Conservation (phyloP, 2,888 invertebrate species). For the Caenorhabditis panamensis region DNA sequence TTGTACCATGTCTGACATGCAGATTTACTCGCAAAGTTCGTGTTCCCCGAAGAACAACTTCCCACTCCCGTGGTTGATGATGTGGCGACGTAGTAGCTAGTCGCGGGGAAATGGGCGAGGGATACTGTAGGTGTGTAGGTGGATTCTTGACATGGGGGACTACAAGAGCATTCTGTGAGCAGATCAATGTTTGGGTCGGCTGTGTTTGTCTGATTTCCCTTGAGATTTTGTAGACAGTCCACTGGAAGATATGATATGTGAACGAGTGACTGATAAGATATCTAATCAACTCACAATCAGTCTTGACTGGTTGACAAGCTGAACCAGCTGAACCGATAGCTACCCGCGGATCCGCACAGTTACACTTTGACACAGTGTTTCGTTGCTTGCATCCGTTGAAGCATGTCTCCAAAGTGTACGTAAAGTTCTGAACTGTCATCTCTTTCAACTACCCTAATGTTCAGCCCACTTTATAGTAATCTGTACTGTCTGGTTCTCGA, state of each 20-base stretch:
- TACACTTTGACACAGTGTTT: constrained; percentile 59
- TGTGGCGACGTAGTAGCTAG: constrained; percentile 65
- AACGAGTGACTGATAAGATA: neutral
- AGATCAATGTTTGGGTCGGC: constrained; percentile 65
- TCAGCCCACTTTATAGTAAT: constrained; percentile 56
- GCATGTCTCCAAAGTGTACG: constrained; percentile 70
- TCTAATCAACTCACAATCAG: constrained; percentile 37
- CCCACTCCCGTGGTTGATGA: constrained; percentile 48
- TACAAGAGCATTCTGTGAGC: constrained; percentile 62
- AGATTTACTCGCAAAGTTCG: constrained; percentile 26
- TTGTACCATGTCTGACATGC: constrained; percentile 69
- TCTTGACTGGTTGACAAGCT: constrained; percentile 49
- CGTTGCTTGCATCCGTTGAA: constrained; percentile 70
- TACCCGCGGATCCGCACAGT: constrained; percentile 60
- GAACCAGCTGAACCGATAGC: constrained; percentile 28
- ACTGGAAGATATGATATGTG: constrained; percentile 54
- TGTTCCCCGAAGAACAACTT: constrained; percentile 44
- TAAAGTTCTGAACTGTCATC: constrained; percentile 43
- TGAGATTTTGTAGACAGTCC: constrained; percentile 63
- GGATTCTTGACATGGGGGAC: constrained; percentile 66
- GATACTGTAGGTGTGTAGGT: constrained; percentile 66
- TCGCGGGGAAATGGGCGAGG: constrained; percentile 66
- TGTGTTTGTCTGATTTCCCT: constrained; percentile 66
- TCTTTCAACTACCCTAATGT: neutral
- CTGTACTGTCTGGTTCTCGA: constrained; percentile 40